Evolutionary conservation across 2,888 invertebrate species (phyloP).

Genomic region (Atrina japonica): DNA sequence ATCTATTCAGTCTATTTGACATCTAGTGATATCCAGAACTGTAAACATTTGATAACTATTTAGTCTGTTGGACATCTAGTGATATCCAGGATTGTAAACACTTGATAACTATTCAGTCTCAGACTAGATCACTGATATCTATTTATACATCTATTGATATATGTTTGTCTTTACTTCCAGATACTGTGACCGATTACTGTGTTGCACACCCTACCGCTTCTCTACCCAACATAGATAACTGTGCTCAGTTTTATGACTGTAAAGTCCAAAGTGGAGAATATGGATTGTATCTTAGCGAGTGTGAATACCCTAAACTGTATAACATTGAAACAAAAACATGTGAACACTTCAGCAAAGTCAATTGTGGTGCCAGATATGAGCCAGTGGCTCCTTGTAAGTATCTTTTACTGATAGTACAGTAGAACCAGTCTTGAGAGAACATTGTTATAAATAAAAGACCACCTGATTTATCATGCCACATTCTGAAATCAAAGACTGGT

Average conservation of each 20-base stretch:
- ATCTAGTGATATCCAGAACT: too few relatives aligned
- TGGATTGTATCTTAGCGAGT: slow-evolving; percentile 61
- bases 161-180: slow-evolving; percentile 32
- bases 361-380: slow-evolving; percentile 55
- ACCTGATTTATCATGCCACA: background rate
- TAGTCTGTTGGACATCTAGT: too few relatives aligned
- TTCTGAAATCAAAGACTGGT: too few relatives aligned
- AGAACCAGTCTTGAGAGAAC: too few relatives aligned
- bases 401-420: background rate
- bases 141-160: too few relatives aligned
- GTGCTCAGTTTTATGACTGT: slow-evolving; percentile 55
- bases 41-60: too few relatives aligned
- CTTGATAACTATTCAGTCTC: too few relatives aligned
- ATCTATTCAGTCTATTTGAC: too few relatives aligned
- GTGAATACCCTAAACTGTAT: slow-evolving; percentile 64
- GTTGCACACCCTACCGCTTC: slow-evolving; percentile 33
- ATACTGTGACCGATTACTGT: slow-evolving; percentile 43
- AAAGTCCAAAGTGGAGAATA: slow-evolving; percentile 38
- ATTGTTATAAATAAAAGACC: background rate
- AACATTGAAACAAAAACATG: slow-evolving; percentile 53
- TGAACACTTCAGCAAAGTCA: slow-evolving; percentile 50
- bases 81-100: too few relatives aligned
- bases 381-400: slow-evolving; percentile 65
- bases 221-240: slow-evolving; percentile 45
- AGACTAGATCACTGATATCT: too few relatives aligned